Conservation (phyloP, 2,113 vertebrate genomes). For the Otocyon megalotis region DNA sequence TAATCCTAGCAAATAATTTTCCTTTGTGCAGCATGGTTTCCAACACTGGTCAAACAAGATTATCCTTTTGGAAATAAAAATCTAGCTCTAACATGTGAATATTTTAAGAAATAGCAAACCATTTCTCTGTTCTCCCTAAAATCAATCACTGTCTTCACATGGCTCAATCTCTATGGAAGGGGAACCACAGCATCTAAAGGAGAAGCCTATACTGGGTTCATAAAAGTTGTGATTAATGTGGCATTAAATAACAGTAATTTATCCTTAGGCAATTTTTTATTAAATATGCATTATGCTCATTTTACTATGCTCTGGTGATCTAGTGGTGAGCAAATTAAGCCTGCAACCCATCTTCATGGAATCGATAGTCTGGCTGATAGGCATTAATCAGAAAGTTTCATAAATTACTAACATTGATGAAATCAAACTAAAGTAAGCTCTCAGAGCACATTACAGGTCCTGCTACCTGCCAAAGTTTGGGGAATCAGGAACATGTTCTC, state of each 20-base stretch:
- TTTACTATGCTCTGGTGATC: not conserved
- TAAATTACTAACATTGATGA: not conserved
- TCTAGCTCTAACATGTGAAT: not conserved
- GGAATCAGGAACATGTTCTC: not conserved
- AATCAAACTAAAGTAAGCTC: not conserved
- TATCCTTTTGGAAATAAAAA: slow-evolving; percentile 7
- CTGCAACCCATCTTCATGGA: not conserved
- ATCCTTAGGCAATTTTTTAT: not conserved
- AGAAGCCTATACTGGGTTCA: not conserved
- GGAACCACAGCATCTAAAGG: not conserved
- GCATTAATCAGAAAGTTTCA: not conserved
- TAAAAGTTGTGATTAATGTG: not conserved
- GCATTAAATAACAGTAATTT: not conserved
- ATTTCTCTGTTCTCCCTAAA: not conserved
- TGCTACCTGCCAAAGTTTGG: not conserved
- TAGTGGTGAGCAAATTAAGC: not conserved
- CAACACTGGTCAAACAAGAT: not conserved
- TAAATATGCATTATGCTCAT: not conserved
- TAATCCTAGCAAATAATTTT: not conserved
- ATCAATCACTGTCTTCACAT: not conserved
- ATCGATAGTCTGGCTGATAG: not conserved
- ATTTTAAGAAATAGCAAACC: slow-evolving; percentile 30
- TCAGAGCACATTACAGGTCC: not conserved
- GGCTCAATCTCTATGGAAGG: not conserved
- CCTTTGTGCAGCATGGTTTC: not conserved